A percentile compares a stretch with the other conserved stretches of the same genome.
Evolutionary conservation across 2,888 invertebrate genomes (phyloP).

Genomic region (Flabesymbios commensalis): DNA sequence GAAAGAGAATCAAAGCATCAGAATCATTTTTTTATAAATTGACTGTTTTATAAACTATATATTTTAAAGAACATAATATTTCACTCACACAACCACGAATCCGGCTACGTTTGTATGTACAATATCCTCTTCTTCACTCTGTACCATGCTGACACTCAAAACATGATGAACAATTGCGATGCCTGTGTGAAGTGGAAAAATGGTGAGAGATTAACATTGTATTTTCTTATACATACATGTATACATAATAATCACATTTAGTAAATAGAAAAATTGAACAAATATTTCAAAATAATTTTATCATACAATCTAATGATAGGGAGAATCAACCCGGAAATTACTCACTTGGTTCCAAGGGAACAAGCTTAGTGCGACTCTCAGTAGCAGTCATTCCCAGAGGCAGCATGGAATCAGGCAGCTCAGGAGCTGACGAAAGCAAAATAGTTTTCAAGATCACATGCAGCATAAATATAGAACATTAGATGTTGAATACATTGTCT

Average conservation of each 20-base stretch:
- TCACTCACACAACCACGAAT: conserved; percentile 85
- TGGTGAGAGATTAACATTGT: neutral
- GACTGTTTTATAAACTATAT: too few relatives aligned
- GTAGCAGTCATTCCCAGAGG: conserved; percentile 93
- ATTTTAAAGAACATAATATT: neutral
- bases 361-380: conserved; percentile 85
- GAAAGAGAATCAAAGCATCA: too few relatives aligned
- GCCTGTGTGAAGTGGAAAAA: conserved; percentile 34
- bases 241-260: too few relatives aligned
- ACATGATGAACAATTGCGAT: conserved; percentile 82
- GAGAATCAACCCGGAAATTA: too few relatives aligned
- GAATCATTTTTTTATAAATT: too few relatives aligned
- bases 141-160: conserved; percentile 85
- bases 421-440: conserved; percentile 69
- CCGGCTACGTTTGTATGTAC: conserved; percentile 86
- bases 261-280: too few relatives aligned
- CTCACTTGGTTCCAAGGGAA: conserved; percentile 75
- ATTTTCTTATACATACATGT: too few relatives aligned
- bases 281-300: too few relatives aligned
- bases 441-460: too few relatives aligned
- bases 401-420: conserved; percentile 92
- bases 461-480: too few relatives aligned
- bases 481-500: too few relatives aligned
- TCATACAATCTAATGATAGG: too few relatives aligned
- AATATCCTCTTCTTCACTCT: conserved; percentile 74